These are phyloP conservation scores for Cephalopholis sonnerati DNA, from an alignment of 2,113 vertebrate genomes.

Conservation along the genomic window DNA sequence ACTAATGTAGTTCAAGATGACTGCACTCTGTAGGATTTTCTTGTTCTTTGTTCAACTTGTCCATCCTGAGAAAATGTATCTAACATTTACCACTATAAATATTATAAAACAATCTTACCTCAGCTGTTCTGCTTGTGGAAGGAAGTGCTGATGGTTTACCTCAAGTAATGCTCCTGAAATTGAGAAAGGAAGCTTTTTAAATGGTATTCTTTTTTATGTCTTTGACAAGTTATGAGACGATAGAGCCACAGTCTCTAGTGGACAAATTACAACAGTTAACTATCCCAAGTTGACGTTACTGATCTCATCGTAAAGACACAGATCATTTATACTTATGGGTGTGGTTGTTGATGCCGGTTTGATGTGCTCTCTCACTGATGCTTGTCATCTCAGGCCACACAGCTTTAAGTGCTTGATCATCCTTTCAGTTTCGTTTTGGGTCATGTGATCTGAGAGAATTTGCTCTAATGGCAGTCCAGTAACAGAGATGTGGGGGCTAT, in stretches of 20 bases:
- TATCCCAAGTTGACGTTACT: not conserved
- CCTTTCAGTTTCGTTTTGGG: not conserved
- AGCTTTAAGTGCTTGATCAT: not conserved
- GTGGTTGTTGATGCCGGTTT: not conserved
- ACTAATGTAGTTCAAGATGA: too few relatives aligned
- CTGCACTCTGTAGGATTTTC: too few relatives aligned
- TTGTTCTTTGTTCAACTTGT: too few relatives aligned
- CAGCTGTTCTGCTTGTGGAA: not conserved
- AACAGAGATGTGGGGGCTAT: too few relatives aligned
- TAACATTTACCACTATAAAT: too few relatives aligned
- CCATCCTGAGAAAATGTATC: too few relatives aligned
- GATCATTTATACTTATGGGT: not conserved
- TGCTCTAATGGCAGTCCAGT: too few relatives aligned
- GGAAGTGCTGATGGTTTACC: not conserved
- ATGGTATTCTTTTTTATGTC: not conserved
- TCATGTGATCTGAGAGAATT: not conserved
- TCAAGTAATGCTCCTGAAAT: not conserved
- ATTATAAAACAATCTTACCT: too few relatives aligned
- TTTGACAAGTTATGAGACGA: not conserved
- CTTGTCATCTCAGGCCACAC: not conserved
- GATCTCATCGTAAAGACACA: too few relatives aligned
- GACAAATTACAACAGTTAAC: not conserved
- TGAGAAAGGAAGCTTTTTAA: not conserved
- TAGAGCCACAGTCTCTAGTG: too few relatives aligned
- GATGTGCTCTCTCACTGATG: not conserved